phyloP scores from a whole-genome alignment of 1,140 invertebrate species.

The Pseudomyrmex sp. region DNA sequence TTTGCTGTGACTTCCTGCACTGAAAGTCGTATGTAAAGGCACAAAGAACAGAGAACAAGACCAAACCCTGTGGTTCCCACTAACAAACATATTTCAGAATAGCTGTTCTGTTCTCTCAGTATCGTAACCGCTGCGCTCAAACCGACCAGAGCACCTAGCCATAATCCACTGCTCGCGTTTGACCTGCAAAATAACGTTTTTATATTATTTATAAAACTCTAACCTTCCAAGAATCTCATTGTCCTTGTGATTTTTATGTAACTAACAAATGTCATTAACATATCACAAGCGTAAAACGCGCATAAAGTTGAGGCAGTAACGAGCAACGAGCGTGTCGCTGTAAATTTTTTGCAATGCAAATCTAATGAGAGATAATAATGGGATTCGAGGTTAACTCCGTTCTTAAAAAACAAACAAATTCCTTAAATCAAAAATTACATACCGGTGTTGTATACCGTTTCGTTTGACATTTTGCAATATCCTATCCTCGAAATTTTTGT shows the following conservation, averaged over 20 bases:
- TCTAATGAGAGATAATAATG: not conserved
- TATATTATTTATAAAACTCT: conserved; percentile 21
- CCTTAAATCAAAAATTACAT: conserved; percentile 6
- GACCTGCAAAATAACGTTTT: conserved; percentile 77
- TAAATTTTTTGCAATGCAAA: not conserved
- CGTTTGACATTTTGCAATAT: conserved; percentile 67
- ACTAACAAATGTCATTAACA: conserved; percentile 2
- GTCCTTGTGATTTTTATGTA: not conserved
- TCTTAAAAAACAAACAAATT: not conserved
- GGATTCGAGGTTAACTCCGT: conserved; percentile 52
- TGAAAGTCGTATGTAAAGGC: conserved; percentile 80
- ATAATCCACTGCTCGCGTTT: conserved; percentile 85
- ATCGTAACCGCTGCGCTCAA: conserved; percentile 81
- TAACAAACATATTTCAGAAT: conserved; percentile 82
- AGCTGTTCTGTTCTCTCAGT: conserved; percentile 80
- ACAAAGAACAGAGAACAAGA: conserved; percentile 79
- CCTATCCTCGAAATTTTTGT: conserved; percentile 61
- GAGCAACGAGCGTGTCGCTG: not conserved
- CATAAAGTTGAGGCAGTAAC: not conserved
- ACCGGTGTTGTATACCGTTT: conserved; percentile 72
- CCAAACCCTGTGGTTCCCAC: conserved; percentile 80
- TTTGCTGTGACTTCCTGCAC: conserved; percentile 78
- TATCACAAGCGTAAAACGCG: not conserved
- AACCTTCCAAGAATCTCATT: not conserved
- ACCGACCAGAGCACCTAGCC: conserved; percentile 86